Conservation (phyloP, 1,140 invertebrate genomes). For the Aphaenogaster floridana region DNA sequence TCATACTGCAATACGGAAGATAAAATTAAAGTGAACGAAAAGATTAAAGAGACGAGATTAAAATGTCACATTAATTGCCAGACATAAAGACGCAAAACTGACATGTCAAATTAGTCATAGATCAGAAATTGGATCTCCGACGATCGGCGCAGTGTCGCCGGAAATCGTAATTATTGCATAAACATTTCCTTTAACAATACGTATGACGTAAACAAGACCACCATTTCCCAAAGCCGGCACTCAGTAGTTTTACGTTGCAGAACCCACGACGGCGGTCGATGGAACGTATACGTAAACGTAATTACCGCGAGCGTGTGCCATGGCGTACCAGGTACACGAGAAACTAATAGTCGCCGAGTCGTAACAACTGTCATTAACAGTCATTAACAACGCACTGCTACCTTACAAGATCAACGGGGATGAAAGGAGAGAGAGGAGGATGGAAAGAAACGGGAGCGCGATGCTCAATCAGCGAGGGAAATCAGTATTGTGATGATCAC, state of each 20-base stretch:
- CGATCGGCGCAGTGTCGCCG: not conserved
- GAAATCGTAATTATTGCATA: conserved; percentile 54
- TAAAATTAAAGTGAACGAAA: not conserved
- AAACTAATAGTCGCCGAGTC: conserved; percentile 81
- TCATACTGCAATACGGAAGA: not conserved
- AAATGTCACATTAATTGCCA: not conserved
- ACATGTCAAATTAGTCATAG: not conserved
- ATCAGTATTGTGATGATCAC: conserved; percentile 32
- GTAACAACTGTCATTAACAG: conserved; percentile 84
- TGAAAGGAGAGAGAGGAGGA: conserved; percentile 23
- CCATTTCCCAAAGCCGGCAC: conserved; percentile 43
- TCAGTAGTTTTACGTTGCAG: conserved; percentile 49
- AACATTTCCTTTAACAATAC: conserved; percentile 45
- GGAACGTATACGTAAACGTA: conserved; percentile 73
- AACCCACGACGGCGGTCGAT: conserved; percentile 59
- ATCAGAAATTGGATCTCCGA: not conserved
- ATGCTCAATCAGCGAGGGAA: conserved; percentile 56
- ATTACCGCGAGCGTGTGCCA: conserved; percentile 78
- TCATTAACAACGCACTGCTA: conserved; percentile 84
- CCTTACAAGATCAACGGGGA: conserved; percentile 71
- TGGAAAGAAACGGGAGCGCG: conserved; percentile 14
- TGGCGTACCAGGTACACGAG: conserved; percentile 79
- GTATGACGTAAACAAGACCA: conserved; percentile 56
- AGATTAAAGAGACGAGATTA: not conserved
- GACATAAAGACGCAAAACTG: no score